Evolutionary conservation across 53 echinoderm and acorn worm genomes (phyloP), one percentile per base, ranked within the genome.

Genomic region (Henricia sp.): DNA sequence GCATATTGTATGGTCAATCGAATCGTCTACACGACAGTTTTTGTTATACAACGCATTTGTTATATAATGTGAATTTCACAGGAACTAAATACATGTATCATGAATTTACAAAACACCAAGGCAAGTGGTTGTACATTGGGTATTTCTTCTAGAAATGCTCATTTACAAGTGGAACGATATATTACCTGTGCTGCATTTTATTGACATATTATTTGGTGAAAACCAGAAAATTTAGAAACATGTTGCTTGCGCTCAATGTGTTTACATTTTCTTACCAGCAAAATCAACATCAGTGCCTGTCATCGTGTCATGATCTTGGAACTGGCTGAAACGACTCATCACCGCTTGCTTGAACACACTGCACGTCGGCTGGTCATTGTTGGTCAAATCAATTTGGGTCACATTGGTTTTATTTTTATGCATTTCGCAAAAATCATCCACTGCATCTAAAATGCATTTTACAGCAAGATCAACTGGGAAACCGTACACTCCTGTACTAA

Each of bases 401-500:
- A 87, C 2, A 6, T 19, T 78, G 11, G 64, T 33, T 12, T 46
- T 78, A 8, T 30, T 30, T 0, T 21, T 52, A 17, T 0, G n/a
- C 0, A 0, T 52, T 30, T 75, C 20, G 72, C 37, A 46, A 52
- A 71, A 90, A 16, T 85, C 71, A 9, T 62, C 46, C 19, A 86
- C 50, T 25, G 90, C 90, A 28, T 80, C 62, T 21, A 90, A n/a
- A 6, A 82, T 77, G 19, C 70, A 59, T 12, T 66, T 0, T 6
- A 77, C 80, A 41, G 85, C 86, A 13, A 86, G 56, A 27, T 78
- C 19, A 6, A 86, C 60, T n/a, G 90, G 90, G 23, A 77, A 80
- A 43, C 90, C 90, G 64, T 65, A 90, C 3, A 84, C 72, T 5
- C 90, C 90, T 21, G 90, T 77, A 52, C 90, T 85, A 35, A 90